These are phyloP conservation scores for Iguana delicatissima DNA, from an alignment of 2,797 vertebrate genomes.

Conservation along the genomic window DNA sequence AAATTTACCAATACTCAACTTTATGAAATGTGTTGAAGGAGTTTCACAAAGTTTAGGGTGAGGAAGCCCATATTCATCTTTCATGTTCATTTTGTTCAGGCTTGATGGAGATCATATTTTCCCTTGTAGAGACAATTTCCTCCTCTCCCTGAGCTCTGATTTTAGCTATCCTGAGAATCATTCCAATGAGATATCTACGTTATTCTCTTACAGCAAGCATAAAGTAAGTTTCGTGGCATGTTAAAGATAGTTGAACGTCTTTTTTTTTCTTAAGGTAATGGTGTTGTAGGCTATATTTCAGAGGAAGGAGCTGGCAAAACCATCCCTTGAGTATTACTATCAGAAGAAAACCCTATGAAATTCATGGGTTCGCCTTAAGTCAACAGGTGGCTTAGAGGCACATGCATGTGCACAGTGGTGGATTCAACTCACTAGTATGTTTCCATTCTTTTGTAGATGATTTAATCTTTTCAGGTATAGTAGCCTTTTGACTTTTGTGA, in stretches of 20 bases:
- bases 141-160: background rate
- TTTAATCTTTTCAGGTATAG: background rate
- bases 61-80: background rate
- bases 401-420: background rate
- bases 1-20: background rate
- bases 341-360: background rate
- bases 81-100: background rate
- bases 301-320: no score
- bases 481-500: no score
- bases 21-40: background rate
- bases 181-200: background rate
- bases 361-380: background rate
- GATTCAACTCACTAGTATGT: fast-evolving
- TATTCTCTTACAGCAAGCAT: background rate
- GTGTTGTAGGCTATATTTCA: no score
- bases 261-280: background rate
- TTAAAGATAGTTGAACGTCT: background rate
- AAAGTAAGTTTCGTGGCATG: background rate
- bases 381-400: no score
- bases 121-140: background rate
- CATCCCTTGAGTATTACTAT: no score
- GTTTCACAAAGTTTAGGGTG: background rate
- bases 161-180: background rate
- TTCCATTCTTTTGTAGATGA: background rate
- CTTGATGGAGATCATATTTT: background rate